These are phyloP conservation scores for Galbula dea DNA, from an alignment of 2,113 vertebrate genomes.

Conservation along the genomic window DNA sequence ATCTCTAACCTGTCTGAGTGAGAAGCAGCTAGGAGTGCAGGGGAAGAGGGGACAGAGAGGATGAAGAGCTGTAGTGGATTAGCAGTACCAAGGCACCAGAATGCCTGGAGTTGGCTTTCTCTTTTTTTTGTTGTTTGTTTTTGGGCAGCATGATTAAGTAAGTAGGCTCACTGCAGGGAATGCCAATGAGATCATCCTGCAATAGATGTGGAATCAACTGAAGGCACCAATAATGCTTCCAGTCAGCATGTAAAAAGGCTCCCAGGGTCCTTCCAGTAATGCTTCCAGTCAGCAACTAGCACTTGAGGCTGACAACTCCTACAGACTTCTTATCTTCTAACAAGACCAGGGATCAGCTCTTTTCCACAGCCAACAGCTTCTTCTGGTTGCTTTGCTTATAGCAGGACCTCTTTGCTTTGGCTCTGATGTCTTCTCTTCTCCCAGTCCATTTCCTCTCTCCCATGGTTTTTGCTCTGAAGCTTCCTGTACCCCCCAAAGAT, in stretches of 20 bases:
- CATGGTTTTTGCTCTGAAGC: not conserved
- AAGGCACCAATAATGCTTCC: constrained; percentile 16
- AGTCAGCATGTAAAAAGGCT: constrained; percentile 33
- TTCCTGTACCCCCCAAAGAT: not conserved
- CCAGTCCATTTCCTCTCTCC: not conserved
- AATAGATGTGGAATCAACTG: not conserved
- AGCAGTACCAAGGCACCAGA: not conserved
- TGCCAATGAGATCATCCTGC: constrained; percentile 50
- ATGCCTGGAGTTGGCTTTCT: not conserved
- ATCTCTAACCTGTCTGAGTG: not conserved
- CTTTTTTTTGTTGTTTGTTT: not conserved
- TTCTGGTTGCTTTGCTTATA: not conserved
- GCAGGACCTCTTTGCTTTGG: not conserved
- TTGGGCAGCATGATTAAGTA: not conserved
- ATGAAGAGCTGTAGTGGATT: not conserved
- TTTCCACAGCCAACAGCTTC: not conserved
- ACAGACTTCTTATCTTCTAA: not conserved
- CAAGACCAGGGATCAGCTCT: not conserved
- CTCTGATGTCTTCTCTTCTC: not conserved
- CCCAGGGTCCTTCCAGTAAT: constrained; percentile 41
- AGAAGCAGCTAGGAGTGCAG: not conserved
- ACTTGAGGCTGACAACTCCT: not conserved
- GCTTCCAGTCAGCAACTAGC: constrained; percentile 7
- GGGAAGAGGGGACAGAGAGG: not conserved
- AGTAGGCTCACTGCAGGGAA: constrained; percentile 43